Evolutionary conservation across 2,797 vertebrate species (phyloP).

Genomic region (Sphaeramia orbicularis): DNA sequence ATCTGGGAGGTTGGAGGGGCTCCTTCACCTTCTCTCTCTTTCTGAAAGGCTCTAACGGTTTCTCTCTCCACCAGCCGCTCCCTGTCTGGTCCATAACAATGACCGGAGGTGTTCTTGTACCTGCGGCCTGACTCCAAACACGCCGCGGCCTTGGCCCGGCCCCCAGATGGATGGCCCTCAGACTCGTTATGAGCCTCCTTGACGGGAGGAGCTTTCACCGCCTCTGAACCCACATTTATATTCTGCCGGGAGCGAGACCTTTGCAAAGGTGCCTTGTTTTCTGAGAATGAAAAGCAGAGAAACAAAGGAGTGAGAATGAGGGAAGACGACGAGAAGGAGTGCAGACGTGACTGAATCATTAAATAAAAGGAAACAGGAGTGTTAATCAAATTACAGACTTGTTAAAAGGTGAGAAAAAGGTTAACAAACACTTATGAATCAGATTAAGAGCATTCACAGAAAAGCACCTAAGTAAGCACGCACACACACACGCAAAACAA

Average conservation of each 20-base stretch:
- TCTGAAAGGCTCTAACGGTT: slow-evolving; percentile 65
- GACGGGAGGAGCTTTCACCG: slow-evolving; percentile 81
- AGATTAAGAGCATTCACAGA: slow-evolving; percentile 24
- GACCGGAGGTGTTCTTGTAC: slow-evolving; percentile 55
- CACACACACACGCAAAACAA: slow-evolving; percentile 31
- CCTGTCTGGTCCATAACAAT: slow-evolving; percentile 51
- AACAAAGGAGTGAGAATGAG: slow-evolving; percentile 50
- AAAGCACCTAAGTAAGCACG: slow-evolving; percentile 8
- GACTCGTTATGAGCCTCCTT: slow-evolving; percentile 89
- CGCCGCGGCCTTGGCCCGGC: slow-evolving; percentile 75
- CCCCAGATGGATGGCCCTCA: slow-evolving; percentile 81
- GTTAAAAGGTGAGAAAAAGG: slow-evolving; percentile 43
- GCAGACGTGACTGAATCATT: slow-evolving; percentile 36
- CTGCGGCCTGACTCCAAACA: slow-evolving; percentile 61
- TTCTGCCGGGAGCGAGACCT: slow-evolving; percentile 89
- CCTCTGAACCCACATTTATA: slow-evolving; percentile 83
- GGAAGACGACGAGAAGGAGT: slow-evolving; percentile 15
- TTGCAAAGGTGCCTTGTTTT: slow-evolving; percentile 92
- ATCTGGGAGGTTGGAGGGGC: slow-evolving; percentile 55
- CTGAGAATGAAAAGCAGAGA: slow-evolving; percentile 83
- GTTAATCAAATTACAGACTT: slow-evolving; percentile 56
- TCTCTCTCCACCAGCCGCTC: slow-evolving; percentile 59
- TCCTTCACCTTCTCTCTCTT: slow-evolving; percentile 69
- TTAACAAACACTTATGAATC: slow-evolving; percentile 24
- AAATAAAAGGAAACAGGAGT: slow-evolving; percentile 50